These are phyloP conservation scores for Acropora yongei DNA, from an alignment of 64 coral and sea anemone genomes.

Conservation along the genomic window DNA sequence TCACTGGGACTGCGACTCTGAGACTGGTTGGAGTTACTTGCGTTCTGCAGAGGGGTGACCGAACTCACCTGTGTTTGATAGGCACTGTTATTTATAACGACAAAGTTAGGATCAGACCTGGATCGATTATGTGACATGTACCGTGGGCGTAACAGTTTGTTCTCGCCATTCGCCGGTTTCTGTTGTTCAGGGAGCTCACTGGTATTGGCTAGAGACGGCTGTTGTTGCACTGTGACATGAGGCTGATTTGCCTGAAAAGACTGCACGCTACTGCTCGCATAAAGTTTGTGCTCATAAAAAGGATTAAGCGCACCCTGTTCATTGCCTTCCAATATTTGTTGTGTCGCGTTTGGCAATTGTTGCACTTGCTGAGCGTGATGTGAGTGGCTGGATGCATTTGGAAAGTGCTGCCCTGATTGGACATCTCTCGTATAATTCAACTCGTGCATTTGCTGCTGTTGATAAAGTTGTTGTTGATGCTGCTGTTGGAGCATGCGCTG, in stretches of 20 bases:
- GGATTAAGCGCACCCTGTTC: slow-evolving; percentile 47
- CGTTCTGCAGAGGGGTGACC: neutral
- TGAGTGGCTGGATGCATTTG: neutral
- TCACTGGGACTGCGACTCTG: slow-evolving; percentile 72
- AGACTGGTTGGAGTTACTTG: neutral
- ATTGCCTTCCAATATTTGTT: slow-evolving; percentile 13
- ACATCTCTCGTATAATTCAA: slow-evolving; percentile 4
- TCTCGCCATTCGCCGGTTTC: slow-evolving; percentile 15
- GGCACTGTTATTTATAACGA: neutral
- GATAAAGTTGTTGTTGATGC: slow-evolving; percentile 24
- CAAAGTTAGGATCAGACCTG: slow-evolving; percentile 63
- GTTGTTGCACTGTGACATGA: neutral
- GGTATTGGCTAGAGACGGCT: neutral
- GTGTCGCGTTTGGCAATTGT: neutral
- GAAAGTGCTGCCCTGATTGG: neutral
- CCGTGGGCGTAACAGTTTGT: slow-evolving; percentile 41
- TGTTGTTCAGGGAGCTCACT: neutral
- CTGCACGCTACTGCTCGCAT: neutral
- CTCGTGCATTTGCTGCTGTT: slow-evolving; percentile 14
- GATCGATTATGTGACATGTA: slow-evolving; percentile 64
- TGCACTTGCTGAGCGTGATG: slow-evolving; percentile 22
- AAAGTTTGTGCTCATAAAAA: slow-evolving; percentile 24
- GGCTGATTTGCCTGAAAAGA: slow-evolving; percentile 11
- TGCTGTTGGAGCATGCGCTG: slow-evolving; percentile 4
- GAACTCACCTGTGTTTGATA: neutral